A percentile compares a stretch with the other conserved stretches of the same genome.
Conservation (phyloP, 2,888 invertebrate genomes). For the Hydrotaea diabolus region DNA sequence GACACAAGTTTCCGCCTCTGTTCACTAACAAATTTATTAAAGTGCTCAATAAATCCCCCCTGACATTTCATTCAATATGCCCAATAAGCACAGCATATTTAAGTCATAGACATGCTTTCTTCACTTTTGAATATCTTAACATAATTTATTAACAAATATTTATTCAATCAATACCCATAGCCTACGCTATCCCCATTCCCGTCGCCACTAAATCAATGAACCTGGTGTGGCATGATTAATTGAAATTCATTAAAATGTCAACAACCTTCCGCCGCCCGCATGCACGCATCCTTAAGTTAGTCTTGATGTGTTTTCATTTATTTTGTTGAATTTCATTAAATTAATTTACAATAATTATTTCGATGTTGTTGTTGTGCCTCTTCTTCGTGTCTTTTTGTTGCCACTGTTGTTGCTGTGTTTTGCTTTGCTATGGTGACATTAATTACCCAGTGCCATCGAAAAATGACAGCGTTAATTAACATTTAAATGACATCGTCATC, state of each 20-base stretch:
- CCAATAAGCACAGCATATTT: too few species aligned
- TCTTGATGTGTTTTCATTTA: not conserved
- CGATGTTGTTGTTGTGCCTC: not conserved
- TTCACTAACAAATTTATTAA: too few species aligned
- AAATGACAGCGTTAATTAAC: constrained; percentile 23
- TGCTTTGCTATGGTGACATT: constrained; percentile 6
- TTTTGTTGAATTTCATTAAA: constrained; percentile 3
- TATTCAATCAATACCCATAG: not conserved
- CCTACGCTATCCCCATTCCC: not conserved
- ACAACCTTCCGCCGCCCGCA: not conserved
- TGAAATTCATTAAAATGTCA: not conserved
- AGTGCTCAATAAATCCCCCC: too few species aligned
- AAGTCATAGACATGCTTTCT: too few species aligned
- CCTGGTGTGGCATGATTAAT: not conserved
- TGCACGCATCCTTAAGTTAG: not conserved
- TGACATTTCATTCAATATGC: too few species aligned
- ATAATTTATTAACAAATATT: too few species aligned
- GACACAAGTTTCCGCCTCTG: too few species aligned
- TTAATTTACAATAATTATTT: constrained; percentile 2
- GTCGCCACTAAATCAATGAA: not conserved
- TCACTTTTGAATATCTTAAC: too few species aligned
- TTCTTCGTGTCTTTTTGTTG: not conserved
- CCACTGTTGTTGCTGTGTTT: not conserved
- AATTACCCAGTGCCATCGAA: constrained; percentile 9
- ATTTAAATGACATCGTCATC: constrained; percentile 18